These are phyloP conservation scores for Drosophila mulleri DNA, from an alignment of 2,888 invertebrate genomes.

Conservation along the genomic window DNA sequence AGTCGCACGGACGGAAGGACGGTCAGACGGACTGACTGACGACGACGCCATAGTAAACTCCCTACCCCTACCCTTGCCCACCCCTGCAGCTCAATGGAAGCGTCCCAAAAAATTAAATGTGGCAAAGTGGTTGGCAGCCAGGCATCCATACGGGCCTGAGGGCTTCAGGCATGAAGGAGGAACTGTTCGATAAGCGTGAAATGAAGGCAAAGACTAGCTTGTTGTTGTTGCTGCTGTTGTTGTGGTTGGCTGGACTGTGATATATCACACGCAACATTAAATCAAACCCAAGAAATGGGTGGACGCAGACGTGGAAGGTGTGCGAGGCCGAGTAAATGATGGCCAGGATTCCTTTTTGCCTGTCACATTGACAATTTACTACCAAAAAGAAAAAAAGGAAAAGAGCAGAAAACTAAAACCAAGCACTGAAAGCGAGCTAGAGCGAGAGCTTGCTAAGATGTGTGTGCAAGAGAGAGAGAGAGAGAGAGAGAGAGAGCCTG, in stretches of 20 bases:
- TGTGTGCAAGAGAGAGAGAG: background rate
- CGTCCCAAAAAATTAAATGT: constrained; percentile 70
- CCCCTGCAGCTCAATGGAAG: background rate
- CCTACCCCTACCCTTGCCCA: background rate
- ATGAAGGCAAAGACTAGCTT: constrained; percentile 64
- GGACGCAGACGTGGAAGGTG: constrained; percentile 49
- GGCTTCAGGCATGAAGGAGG: constrained; percentile 1
- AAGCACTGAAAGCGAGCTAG: constrained; percentile 8
- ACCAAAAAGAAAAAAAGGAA: constrained; percentile 47
- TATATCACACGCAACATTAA: constrained; percentile 83
- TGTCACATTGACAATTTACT: constrained; percentile 83
- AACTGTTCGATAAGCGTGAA: constrained; percentile 72
- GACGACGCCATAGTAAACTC: constrained; percentile 45
- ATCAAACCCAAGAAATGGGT: constrained; percentile 73
- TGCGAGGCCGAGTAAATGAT: constrained; percentile 59
- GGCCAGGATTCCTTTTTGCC: constrained; percentile 55
- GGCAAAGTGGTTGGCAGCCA: constrained; percentile 66
- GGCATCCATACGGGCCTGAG: constrained; percentile 3
- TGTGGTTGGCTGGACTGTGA: constrained; percentile 61
- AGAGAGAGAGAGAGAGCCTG: background rate
- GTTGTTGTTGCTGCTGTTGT: constrained; percentile 12
- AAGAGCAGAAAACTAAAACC: constrained; percentile 25
- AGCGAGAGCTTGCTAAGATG: background rate
- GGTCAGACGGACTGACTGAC: constrained; percentile 21
- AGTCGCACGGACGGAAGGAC: constrained; percentile 42